Evolutionary conservation across 92 coral and sea anemone genomes (phyloP), one percentile per base, ranked within the genome.

Genomic region (Metridium senile): DNA sequence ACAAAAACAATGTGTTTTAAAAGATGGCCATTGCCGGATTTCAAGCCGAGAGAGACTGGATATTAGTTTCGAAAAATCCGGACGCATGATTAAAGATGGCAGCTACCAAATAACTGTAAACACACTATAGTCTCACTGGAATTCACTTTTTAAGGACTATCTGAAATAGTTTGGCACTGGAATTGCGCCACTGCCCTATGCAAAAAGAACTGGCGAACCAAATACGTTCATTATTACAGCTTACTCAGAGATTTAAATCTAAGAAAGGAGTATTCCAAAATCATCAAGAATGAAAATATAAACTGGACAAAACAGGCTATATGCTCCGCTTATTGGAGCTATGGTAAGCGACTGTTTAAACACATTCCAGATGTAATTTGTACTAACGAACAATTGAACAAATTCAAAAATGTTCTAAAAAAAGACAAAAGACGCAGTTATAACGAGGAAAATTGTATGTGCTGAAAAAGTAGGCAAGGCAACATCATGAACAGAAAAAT

Each of bases 171-270:
- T 73, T 73, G 77, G 66, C 66, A 45, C 33, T 68, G 78, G 87
- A 76, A 68, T 39, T 83, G 74, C 46, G 87, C 87, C 18, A 82
- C 82, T 51, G 49, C 85, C 58, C 46, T 85, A 25, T 85, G 89
- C 71, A 20, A 79, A 57, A 85, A 85, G 62, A 85, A 74, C 31
- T 79, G 85, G 85, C 62, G 56, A 70, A 85, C 85, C 32, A 85
- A 85, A 76, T 81, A 81, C 34, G 62, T 85, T 4, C 33, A 58
- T 43, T 85, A 79, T 45, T 79, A 58, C 71, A 66, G 61, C 53
- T 74, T 85, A 30, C 89, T 70, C 51, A 45, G 16, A 45, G 68
- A 85, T 58, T 34, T 23, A 34, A 77, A 78, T 20, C 70, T 71
- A 35, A 47, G 79, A 68, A 20, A 46, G 47, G 39, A 71, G 54